phyloP scores from a whole-genome alignment of 2,888 invertebrate species.

The Nysson spinosus region DNA sequence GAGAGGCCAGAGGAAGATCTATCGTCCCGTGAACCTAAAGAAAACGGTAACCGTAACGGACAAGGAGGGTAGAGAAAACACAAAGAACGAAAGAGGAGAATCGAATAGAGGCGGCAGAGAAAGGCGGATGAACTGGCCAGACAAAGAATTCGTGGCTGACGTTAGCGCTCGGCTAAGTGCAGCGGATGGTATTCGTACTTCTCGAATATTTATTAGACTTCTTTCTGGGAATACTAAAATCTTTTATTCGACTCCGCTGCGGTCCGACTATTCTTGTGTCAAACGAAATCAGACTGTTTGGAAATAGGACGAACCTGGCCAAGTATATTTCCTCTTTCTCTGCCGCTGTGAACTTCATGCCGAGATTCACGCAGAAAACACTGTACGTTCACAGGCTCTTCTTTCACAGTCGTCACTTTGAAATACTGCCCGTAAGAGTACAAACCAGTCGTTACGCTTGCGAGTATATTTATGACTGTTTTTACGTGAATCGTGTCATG shows the following conservation, averaged over 20 bases:
- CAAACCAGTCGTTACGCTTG: slow-evolving; percentile 23
- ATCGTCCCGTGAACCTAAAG: slow-evolving; percentile 27
- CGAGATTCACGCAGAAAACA: neutral
- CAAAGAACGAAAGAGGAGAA: neutral
- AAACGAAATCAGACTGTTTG: no score
- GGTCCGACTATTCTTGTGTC: no score
- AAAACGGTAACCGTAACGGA: slow-evolving; percentile 49
- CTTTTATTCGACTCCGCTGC: no score
- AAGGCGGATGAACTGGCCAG: slow-evolving; percentile 41
- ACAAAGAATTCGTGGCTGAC: slow-evolving; percentile 43
- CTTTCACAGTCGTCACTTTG: slow-evolving; percentile 2
- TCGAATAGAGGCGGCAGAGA: slow-evolving; percentile 20
- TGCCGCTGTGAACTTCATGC: no score
- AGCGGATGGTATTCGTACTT: slow-evolving; percentile 7
- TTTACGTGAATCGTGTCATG: slow-evolving; percentile 20
- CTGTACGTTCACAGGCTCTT: neutral
- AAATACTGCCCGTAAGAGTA: slow-evolving; percentile 8
- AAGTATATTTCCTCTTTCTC: no score
- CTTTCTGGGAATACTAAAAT: slow-evolving; percentile 14
- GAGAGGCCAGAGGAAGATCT: slow-evolving; percentile 34
- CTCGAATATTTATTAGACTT: slow-evolving; percentile 15
- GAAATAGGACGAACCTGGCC: no score
- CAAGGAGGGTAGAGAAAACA: slow-evolving; percentile 4
- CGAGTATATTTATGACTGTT: slow-evolving; percentile 29
- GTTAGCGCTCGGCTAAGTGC: slow-evolving; percentile 29